Percentiles rank a stretch among this genome's conserved stretches.
Evolutionary conservation across 2,888 invertebrate genomes (phyloP).

Genomic region (Caradrina kadenii): DNA sequence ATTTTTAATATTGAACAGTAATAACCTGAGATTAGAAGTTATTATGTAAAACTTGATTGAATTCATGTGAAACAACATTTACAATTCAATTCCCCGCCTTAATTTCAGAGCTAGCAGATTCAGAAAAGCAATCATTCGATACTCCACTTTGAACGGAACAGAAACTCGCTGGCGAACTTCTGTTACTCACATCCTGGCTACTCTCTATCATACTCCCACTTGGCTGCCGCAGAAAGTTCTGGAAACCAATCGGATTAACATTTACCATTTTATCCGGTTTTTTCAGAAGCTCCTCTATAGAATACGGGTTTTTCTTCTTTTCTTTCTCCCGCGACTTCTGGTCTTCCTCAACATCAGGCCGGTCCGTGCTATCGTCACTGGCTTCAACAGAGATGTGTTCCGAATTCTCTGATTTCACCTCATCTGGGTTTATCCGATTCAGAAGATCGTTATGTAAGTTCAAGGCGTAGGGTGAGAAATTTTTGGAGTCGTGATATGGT

Average conservation of each 20-base stretch:
- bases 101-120: slow-evolving; percentile 82
- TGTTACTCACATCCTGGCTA: slow-evolving; percentile 82
- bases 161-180: slow-evolving; percentile 87
- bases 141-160: slow-evolving; percentile 84
- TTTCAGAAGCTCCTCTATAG: slow-evolving; percentile 96
- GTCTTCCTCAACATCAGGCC: slow-evolving; percentile 84
- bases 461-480: slow-evolving; percentile 83
- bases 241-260: slow-evolving; percentile 79
- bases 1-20: too few relatives aligned
- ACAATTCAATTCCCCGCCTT: slow-evolving; percentile 79
- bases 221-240: slow-evolving; percentile 89
- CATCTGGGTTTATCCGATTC: slow-evolving; percentile 82
- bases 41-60: neutral
- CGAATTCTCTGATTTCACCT: slow-evolving; percentile 83
- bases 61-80: neutral
- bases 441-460: slow-evolving; percentile 82
- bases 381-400: slow-evolving; percentile 90
- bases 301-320: slow-evolving; percentile 95
- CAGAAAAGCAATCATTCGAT: slow-evolving; percentile 84
- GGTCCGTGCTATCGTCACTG: slow-evolving; percentile 91
- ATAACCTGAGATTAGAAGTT: neutral
- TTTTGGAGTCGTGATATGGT: slow-evolving; percentile 85
- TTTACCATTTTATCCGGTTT: slow-evolving; percentile 93
- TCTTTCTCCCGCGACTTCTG: slow-evolving; percentile 83
- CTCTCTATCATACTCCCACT: slow-evolving; percentile 90